Conservation (phyloP, 2,888 invertebrate genomes). For the Actias luna region DNA sequence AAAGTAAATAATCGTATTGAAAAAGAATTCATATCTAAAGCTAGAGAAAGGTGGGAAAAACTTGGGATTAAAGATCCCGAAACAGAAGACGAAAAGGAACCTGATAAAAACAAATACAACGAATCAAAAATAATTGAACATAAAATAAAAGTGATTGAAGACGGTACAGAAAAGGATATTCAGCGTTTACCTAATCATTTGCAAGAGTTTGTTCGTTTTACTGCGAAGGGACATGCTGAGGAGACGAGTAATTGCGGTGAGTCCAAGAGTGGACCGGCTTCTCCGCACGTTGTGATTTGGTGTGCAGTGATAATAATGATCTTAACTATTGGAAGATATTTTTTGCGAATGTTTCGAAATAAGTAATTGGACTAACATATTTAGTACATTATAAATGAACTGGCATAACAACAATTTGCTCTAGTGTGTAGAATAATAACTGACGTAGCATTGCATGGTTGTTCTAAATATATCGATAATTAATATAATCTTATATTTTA, state of each 20-base stretch:
- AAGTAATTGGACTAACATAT: conserved; percentile 51
- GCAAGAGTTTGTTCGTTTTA: conserved; percentile 88
- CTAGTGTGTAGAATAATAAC: conserved; percentile 32
- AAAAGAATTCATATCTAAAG: conserved; percentile 89
- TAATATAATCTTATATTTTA: neutral
- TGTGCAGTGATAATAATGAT: conserved; percentile 76
- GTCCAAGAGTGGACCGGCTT: conserved; percentile 61
- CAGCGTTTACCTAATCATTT: conserved; percentile 88
- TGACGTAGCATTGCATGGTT: conserved; percentile 58
- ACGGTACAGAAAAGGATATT: conserved; percentile 82
- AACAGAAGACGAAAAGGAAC: conserved; percentile 82
- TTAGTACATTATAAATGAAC: conserved; percentile 17
- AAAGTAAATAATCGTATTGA: conserved; percentile 83
- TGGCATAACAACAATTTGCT: conserved; percentile 20
- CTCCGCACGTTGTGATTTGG: conserved; percentile 75
- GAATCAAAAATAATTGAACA: conserved; percentile 72
- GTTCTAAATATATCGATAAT: conserved; percentile 24
- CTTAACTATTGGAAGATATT: conserved; percentile 67
- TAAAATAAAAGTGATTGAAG: conserved; percentile 85
- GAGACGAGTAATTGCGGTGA: conserved; percentile 79
- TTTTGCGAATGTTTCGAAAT: conserved; percentile 62
- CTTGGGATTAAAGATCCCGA: conserved; percentile 86
- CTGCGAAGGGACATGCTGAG: conserved; percentile 75
- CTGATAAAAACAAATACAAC: conserved; percentile 53
- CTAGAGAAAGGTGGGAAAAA: conserved; percentile 87